phyloP scores from a whole-genome alignment of 37 sponge, comb jelly and placozoan species.

The Agelas oroides region DNA sequence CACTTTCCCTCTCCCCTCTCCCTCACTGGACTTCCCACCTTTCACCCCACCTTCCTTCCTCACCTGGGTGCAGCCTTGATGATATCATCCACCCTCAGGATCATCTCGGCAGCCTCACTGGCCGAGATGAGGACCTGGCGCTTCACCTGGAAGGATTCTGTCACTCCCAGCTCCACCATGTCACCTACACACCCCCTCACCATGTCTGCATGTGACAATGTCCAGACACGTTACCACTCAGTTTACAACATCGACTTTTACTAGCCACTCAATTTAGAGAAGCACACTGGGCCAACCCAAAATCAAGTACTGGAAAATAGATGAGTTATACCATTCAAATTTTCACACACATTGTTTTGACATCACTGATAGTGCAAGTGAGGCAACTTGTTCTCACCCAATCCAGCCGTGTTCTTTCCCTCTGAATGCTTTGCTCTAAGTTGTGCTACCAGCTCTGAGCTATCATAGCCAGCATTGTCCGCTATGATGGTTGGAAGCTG shows the following conservation, averaged over 20 bases:
- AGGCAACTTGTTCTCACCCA: too few relatives aligned
- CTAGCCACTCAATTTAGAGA: neutral
- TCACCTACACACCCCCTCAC: constrained; percentile 79
- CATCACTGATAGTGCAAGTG: too few relatives aligned
- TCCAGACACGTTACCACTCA: neutral
- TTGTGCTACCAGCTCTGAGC: constrained; percentile 88
- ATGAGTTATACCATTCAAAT: too few relatives aligned
- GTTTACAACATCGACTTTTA: neutral
- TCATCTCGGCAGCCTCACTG: constrained; percentile 98
- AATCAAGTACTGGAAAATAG: too few relatives aligned
- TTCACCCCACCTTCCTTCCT: too few relatives aligned
- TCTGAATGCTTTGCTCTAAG: constrained; percentile 92
- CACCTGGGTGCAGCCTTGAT: constrained; percentile 91
- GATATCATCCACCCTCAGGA: constrained; percentile 96
- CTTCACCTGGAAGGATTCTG: constrained; percentile 95
- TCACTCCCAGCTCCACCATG: constrained; percentile 91
- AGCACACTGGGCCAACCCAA: neutral
- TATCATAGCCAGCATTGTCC: constrained; percentile 99
- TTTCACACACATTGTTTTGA: too few relatives aligned
- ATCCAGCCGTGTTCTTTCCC: constrained; percentile 78
- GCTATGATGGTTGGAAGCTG: constrained; percentile 95
- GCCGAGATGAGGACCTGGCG: constrained; percentile 90
- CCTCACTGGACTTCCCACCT: too few relatives aligned
- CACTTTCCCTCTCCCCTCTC: too few relatives aligned
- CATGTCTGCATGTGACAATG: too few relatives aligned